Conservation (phyloP, 2,888 invertebrate genomes). For the Oxytorus armatus region DNA sequence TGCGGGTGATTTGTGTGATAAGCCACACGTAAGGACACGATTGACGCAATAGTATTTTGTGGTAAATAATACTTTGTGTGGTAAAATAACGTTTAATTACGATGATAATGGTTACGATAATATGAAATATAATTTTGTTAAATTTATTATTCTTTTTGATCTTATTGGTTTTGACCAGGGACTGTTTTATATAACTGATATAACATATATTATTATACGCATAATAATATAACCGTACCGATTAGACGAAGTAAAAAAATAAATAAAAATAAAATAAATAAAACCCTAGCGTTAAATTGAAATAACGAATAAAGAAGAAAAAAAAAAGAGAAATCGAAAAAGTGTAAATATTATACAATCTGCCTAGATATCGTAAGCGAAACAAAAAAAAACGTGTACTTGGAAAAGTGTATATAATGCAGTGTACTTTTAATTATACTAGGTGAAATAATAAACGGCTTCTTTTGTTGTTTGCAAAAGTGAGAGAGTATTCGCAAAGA, state of each 20-base stretch:
- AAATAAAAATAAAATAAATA: conserved; percentile 66
- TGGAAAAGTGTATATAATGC: conserved; percentile 84
- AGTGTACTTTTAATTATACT: conserved; percentile 84
- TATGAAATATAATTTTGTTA: conserved; percentile 82
- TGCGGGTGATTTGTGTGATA: conserved; percentile 50
- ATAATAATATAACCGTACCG: conserved; percentile 81
- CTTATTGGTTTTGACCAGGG: conserved; percentile 83
- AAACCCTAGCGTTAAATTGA: conserved; percentile 78
- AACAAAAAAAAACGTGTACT: conserved; percentile 79
- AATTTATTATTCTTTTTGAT: conserved; percentile 81
- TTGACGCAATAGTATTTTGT: conserved; percentile 81
- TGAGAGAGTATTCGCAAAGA: conserved; percentile 44
- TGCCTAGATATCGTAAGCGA: conserved; percentile 81
- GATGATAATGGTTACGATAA: conserved; percentile 74
- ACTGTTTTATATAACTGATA: conserved; percentile 84
- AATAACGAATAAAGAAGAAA: conserved; percentile 66
- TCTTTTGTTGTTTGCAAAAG: conserved; percentile 84
- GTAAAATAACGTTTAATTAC: conserved; percentile 81
- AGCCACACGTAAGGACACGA: conserved; percentile 44
- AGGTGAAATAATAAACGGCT: conserved; percentile 84
- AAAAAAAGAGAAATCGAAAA: conserved; percentile 74
- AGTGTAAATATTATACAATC: conserved; percentile 83
- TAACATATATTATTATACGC: conserved; percentile 75
- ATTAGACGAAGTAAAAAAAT: conserved; percentile 54
- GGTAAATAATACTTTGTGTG: conserved; percentile 78